Percentiles rank a stretch among this genome's conserved stretches.
These are phyloP conservation scores for Caenorhabditis sp. DNA, from an alignment of 2,888 invertebrate genomes.

Conservation along the genomic window DNA sequence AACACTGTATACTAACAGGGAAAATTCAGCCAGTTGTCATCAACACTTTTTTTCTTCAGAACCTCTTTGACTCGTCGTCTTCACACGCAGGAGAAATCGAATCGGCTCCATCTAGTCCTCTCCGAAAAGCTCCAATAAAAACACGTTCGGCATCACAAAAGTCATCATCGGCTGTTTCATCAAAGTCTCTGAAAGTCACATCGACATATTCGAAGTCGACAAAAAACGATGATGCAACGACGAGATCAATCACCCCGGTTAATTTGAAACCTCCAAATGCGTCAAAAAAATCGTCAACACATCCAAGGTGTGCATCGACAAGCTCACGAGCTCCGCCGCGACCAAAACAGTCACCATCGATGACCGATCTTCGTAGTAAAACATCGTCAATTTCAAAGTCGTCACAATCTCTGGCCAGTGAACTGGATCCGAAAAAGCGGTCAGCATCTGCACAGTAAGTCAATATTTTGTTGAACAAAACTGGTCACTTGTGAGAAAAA, in stretches of 20 bases:
- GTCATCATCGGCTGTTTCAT: slow-evolving; percentile 6
- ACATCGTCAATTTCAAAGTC: slow-evolving; percentile 22
- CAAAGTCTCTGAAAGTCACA: slow-evolving; percentile 4
- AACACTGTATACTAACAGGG: too few species aligned
- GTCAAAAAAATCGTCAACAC: neutral
- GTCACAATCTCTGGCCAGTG: slow-evolving; percentile 27
- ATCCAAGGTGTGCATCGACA: slow-evolving; percentile 15
- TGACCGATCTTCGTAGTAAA: slow-evolving; percentile 25
- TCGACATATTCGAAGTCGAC: neutral
- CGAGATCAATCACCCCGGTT: slow-evolving; percentile 20
- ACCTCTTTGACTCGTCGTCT: neutral
- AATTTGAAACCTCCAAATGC: slow-evolving; percentile 21
- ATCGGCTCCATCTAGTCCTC: slow-evolving; percentile 27
- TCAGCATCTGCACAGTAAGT: slow-evolving; percentile 9
- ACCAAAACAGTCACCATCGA: slow-evolving; percentile 33
- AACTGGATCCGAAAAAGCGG: slow-evolving; percentile 20
- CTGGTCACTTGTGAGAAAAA: neutral
- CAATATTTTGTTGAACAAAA: neutral
- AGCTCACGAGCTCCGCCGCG: neutral
- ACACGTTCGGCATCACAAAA: slow-evolving; percentile 28
- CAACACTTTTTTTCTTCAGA: too few species aligned
- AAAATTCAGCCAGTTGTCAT: too few species aligned
- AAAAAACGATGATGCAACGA: slow-evolving; percentile 3
- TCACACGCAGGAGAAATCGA: neutral
- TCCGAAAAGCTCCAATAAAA: slow-evolving; percentile 15